Evolutionary conservation across 2,797 vertebrate species (phyloP).

Genomic region (Limosa lapponica): DNA sequence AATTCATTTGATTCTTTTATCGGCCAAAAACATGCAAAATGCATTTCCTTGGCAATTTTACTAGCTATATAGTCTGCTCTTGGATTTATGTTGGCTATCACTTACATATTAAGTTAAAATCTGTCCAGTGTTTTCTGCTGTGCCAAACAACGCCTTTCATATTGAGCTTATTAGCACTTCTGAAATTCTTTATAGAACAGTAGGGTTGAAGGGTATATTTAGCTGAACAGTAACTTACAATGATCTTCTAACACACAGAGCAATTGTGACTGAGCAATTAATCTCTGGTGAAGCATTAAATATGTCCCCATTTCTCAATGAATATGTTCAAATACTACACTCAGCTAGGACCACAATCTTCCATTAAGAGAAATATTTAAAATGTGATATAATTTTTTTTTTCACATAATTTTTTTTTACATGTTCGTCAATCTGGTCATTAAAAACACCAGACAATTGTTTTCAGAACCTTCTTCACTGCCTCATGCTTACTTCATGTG

Average conservation of each 20-base stretch:
- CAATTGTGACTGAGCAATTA: neutral
- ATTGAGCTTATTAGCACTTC: conserved; percentile 5
- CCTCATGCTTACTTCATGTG: neutral
- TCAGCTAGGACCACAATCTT: neutral
- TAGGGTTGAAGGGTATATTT: neutral
- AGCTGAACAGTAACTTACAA: neutral
- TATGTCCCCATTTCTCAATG: neutral
- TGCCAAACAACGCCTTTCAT: conserved; percentile 42
- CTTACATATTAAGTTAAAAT: neutral
- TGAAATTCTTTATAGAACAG: conserved; percentile 32
- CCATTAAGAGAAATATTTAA: neutral
- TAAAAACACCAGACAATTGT: neutral
- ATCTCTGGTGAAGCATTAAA: neutral
- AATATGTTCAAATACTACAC: neutral
- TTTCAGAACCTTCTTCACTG: neutral
- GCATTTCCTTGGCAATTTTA: neutral
- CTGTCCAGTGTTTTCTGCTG: neutral
- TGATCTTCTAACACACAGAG: neutral
- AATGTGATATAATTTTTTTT: neutral
- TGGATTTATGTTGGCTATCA: neutral
- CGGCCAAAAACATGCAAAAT: rapidly evolving
- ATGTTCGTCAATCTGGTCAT: neutral
- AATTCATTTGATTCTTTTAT: neutral
- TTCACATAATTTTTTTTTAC: no score
- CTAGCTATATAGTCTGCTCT: neutral